A percentile compares a stretch with the other conserved stretches of the same genome.
These are phyloP conservation scores for Bicyclus anynana DNA, from an alignment of 1,140 invertebrate species.

Conservation along the genomic window DNA sequence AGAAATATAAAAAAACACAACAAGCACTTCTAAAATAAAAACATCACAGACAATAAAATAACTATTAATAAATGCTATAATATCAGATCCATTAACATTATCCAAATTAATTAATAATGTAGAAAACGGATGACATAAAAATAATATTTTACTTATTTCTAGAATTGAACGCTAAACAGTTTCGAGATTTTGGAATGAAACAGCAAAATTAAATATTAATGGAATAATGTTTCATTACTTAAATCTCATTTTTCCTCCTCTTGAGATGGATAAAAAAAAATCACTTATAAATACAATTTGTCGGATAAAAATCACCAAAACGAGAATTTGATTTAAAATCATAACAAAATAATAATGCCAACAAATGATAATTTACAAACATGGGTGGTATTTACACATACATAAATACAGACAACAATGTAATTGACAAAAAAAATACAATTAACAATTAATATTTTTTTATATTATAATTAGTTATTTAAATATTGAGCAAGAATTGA, in stretches of 20 bases:
- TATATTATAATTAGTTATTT: neutral
- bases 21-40: conserved; percentile 7
- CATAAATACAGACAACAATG: no score
- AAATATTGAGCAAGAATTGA: conserved; percentile 9
- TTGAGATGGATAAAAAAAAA: no score
- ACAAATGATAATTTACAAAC: no score
- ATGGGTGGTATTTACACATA: no score
- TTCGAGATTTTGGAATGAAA: neutral
- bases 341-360: no score
- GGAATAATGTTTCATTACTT: no score
- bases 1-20: conserved; percentile 16
- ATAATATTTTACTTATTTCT: neutral
- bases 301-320: no score
- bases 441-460: neutral
- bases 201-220: no score
- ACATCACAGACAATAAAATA: conserved; percentile 22
- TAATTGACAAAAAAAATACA: no score
- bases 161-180: neutral
- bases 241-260: no score
- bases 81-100: conserved; percentile 10
- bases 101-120: conserved; percentile 5
- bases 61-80: conserved; percentile 23
- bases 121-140: neutral
- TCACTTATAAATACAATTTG: no score
- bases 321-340: no score